A percentile compares a stretch with the other conserved stretches of the same genome.
phyloP scores from a whole-genome alignment of 1,140 invertebrate genomes.

The Cotesia vestalis region DNA sequence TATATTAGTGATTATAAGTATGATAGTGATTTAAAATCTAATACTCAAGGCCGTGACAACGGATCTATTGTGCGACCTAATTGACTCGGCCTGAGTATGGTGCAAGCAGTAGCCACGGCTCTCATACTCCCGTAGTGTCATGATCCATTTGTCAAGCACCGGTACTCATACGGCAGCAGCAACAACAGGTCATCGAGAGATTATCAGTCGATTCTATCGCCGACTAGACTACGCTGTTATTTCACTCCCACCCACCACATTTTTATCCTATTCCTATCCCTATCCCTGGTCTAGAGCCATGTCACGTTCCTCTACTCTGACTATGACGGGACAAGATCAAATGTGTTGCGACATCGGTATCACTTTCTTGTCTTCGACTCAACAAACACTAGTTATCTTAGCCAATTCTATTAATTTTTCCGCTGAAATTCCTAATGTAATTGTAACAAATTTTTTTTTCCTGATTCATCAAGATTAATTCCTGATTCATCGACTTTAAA shows the following conservation, averaged over 20 bases:
- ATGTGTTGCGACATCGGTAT: not conserved
- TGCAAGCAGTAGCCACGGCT: conserved; percentile 38
- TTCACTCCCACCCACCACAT: not conserved
- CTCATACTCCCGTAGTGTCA: conserved; percentile 49
- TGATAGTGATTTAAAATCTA: not conserved
- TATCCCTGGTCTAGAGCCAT: no score
- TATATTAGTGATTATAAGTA: no score
- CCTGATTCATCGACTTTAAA: no score
- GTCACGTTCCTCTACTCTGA: no score
- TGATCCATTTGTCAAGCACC: conserved; percentile 47
- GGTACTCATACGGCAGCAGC: not conserved
- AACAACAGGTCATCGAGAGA: conserved; percentile 22
- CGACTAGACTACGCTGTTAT: not conserved
- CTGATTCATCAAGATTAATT: no score
- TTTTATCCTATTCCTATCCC: not conserved
- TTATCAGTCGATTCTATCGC: conserved; percentile 11
- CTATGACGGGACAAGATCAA: conserved; percentile 5
- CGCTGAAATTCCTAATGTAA: no score
- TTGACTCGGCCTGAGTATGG: conserved; percentile 24
- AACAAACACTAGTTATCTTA: no score
- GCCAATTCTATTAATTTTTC: no score
- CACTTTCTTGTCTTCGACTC: no score
- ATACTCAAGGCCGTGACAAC: conserved; percentile 17
- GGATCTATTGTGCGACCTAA: conserved; percentile 30
- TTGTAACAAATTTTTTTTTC: no score